Evolutionary conservation across 2,888 invertebrate species (phyloP).

Genomic region (Vanessa cardui): DNA sequence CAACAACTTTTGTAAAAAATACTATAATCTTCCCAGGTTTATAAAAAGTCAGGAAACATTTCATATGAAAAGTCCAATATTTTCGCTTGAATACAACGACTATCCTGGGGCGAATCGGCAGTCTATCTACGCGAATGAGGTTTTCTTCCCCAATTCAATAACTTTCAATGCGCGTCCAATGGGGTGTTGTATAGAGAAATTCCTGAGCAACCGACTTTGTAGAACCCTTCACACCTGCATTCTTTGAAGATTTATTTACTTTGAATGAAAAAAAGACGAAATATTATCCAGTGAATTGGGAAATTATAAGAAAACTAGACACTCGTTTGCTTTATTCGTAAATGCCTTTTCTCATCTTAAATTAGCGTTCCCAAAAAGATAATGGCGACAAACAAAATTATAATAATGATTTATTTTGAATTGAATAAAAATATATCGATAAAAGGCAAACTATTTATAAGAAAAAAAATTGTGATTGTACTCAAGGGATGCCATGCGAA

Average conservation of each 20-base stretch:
- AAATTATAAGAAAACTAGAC: not conserved
- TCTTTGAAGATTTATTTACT: constrained; percentile 32
- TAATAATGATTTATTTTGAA: too few species aligned
- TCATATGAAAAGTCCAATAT: constrained; percentile 4
- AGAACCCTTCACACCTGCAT: constrained; percentile 33
- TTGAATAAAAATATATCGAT: too few species aligned
- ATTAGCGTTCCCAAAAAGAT: too few species aligned
- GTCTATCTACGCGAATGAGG: constrained; percentile 6
- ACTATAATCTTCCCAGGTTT: too few species aligned
- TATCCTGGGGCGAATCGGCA: constrained; percentile 6
- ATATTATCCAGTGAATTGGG: not conserved
- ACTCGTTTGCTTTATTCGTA: not conserved
- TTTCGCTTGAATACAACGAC: constrained; percentile 4
- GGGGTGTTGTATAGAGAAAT: constrained; percentile 35
- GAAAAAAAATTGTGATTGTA: too few species aligned
- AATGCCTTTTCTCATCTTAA: not conserved
- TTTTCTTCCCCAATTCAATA: constrained; percentile 24
- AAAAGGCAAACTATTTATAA: too few species aligned
- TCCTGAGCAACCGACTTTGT: constrained; percentile 30
- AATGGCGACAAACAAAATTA: too few species aligned
- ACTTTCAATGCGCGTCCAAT: constrained; percentile 33
- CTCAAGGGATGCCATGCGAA: too few species aligned
- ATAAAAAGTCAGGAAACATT: not conserved
- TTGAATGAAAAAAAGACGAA: constrained; percentile 22
- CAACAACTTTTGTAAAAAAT: too few species aligned